Evolutionary conservation across 2,888 invertebrate species (phyloP).

Genomic region (Leuctra nigra): DNA sequence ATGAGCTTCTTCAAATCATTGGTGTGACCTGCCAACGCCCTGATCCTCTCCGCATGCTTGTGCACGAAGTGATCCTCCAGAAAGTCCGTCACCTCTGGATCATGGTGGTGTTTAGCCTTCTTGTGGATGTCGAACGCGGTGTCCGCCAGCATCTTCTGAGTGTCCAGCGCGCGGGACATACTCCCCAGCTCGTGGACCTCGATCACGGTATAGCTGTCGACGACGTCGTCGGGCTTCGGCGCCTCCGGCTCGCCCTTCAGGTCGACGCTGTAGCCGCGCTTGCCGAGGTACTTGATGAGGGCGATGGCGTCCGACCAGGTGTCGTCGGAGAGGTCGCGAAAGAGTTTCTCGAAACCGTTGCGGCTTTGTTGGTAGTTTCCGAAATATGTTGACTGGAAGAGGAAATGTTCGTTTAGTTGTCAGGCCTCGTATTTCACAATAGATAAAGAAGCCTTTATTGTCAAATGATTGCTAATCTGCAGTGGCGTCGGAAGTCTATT

Average conservation of each 20-base stretch:
- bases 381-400: slow-evolving; percentile 59
- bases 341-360: slow-evolving; percentile 67
- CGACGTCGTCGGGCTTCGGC: slow-evolving; percentile 37
- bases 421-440: no score
- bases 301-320: slow-evolving; percentile 67
- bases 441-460: no score
- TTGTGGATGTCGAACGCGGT: slow-evolving; percentile 62
- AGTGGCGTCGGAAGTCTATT: no score
- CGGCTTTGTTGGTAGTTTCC: slow-evolving; percentile 70
- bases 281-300: slow-evolving; percentile 68
- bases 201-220: slow-evolving; percentile 28
- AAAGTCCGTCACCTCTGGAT: slow-evolving; percentile 58
- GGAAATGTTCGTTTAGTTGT: slow-evolving; percentile 20
- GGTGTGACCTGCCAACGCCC: slow-evolving; percentile 65
- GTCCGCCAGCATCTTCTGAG: slow-evolving; percentile 62
- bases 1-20: slow-evolving; percentile 65
- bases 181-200: slow-evolving; percentile 60
- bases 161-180: slow-evolving; percentile 66
- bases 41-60: slow-evolving; percentile 58
- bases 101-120: slow-evolving; percentile 53
- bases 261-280: slow-evolving; percentile 59
- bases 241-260: no score
- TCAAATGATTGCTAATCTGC: no score
- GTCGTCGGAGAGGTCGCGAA: slow-evolving; percentile 64
- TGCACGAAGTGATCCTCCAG: no score